Evolutionary conservation across 2,888 invertebrate genomes (phyloP), one percentile per base, ranked within the genome.

Genomic region (Tyria jacobaeae): DNA sequence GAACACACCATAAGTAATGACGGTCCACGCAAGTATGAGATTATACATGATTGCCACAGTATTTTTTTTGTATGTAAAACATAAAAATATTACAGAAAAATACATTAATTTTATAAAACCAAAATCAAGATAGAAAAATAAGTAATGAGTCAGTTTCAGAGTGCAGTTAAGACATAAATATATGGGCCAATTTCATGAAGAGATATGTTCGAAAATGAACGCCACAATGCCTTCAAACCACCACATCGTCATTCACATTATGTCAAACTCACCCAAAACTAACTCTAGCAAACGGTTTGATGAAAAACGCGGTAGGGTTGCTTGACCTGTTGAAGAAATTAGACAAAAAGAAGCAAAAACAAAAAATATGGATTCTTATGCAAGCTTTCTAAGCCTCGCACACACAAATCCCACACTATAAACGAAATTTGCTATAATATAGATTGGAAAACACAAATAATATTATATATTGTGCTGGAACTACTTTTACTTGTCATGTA

Each of bases 251-350:
- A 91, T 89, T 92, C 91, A 86, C 86, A 88, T 91, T 90, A 91
- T 91, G 89, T 86, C 89, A 91, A 91, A 96, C 96, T 95, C 96
- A 96, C 96, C 96, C 96, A 92, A 96, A 95, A 91, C 95, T 95
- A 93, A 95, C 95, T 94, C 94, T 94, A 94, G 95, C 94, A 92
- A 96, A 94, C 90, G 95, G 95, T 95, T 96, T 95, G 95, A 95
- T 95, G 94, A 96, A 94, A 95, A 96, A 95, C 94, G 95, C 94
- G 91, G 95, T 94, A 91, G 95, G 95, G 92, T 95, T 95, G 92
- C 95, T 95, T 95, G 95, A 95, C 94, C 95, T 95, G 94, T 96
- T 96, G 96, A 95, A 96, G 94, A 96, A 95, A 95, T 94, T 90
- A 91, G 91, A 91, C 90, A 91, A 91, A 92, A 93, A 90, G 84